Conservation (phyloP, 2,113 vertebrate species). For the Ammospiza caudacuta region DNA sequence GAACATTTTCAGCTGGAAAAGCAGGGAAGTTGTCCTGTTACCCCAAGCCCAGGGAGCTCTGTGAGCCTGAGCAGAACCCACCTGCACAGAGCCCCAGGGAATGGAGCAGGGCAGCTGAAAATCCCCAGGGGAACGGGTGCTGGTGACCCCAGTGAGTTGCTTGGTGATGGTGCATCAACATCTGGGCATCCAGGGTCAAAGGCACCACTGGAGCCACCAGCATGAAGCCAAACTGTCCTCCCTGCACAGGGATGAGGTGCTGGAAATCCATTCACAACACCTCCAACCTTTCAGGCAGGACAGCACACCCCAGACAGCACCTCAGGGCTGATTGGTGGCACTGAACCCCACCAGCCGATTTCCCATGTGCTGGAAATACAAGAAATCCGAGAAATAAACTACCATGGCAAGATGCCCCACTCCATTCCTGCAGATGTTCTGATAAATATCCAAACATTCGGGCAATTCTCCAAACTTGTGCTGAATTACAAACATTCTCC, state of each 20-base stretch:
- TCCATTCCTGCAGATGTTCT: background rate
- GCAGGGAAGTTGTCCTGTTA: background rate
- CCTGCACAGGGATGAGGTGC: background rate
- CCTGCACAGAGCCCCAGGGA: conserved; percentile 11
- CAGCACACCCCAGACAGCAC: background rate
- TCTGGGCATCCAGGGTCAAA: background rate
- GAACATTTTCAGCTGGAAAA: background rate
- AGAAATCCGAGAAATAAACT: background rate
- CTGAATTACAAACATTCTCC: background rate
- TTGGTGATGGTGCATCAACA: background rate
- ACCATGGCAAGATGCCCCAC: background rate
- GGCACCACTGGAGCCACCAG: background rate
- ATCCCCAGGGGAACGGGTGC: background rate
- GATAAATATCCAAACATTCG: background rate
- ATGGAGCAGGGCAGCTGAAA: background rate
- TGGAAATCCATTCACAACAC: background rate
- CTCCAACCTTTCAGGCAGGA: background rate
- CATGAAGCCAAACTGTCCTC: background rate
- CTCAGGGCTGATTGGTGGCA: background rate
- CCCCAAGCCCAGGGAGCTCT: background rate
- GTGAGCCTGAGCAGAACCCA: background rate
- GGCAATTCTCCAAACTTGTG: background rate
- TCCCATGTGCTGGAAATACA: background rate
- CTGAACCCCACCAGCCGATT: background rate
- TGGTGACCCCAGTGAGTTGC: background rate